phyloP scores from a whole-genome alignment of 2,888 invertebrate species.

The Bimastos eiseni region DNA sequence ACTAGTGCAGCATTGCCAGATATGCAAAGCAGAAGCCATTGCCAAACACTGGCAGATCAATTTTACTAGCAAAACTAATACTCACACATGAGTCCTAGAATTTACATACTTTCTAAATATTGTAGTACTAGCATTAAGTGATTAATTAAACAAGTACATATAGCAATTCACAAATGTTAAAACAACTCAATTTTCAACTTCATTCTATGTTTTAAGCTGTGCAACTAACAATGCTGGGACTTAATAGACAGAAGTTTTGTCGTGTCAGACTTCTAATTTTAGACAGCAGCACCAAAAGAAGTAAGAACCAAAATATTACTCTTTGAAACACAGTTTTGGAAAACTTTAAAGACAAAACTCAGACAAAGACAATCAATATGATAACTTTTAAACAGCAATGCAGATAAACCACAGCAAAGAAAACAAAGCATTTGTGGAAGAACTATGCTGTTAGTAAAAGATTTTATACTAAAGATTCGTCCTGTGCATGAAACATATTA shows the following conservation, averaged over 20 bases:
- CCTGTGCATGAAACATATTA: neutral
- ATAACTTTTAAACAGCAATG: neutral
- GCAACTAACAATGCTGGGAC: neutral
- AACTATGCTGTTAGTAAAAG: neutral
- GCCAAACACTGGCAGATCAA: too few species aligned
- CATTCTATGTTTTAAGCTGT: neutral
- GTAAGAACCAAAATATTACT: neutral
- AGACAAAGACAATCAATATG: neutral
- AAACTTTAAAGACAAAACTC: conserved; percentile 1
- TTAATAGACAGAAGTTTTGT: neutral
- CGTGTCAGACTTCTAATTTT: neutral
- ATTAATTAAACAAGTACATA: too few species aligned
- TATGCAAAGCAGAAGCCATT: too few species aligned
- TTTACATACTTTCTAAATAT: too few species aligned
- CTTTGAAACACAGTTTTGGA: neutral
- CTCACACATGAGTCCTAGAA: too few species aligned
- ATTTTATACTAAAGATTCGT: neutral
- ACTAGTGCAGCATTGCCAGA: too few species aligned
- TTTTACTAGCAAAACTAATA: too few species aligned
- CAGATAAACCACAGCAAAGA: neutral
- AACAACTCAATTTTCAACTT: neutral
- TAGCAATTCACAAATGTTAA: too few species aligned
- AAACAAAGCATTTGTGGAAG: neutral
- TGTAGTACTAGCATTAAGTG: too few species aligned
- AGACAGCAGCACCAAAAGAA: neutral